phyloP scores from a whole-genome alignment of 2,888 invertebrate genomes.

The Lepidonotus clava region DNA sequence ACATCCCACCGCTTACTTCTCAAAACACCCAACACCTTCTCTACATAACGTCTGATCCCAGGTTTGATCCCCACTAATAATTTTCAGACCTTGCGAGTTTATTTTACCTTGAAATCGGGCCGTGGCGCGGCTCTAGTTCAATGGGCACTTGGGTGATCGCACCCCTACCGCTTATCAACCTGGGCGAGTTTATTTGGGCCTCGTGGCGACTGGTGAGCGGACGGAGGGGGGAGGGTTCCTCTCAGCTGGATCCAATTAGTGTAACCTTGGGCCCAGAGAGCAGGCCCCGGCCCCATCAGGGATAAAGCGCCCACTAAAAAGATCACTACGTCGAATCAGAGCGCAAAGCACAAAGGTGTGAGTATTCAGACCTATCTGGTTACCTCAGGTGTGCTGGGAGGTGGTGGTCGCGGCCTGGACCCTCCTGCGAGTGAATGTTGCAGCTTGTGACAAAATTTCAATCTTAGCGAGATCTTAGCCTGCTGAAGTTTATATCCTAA shows the following conservation, averaged over 20 bases:
- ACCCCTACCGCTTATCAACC: not conserved
- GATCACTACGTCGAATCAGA: not conserved
- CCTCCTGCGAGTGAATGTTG: not conserved
- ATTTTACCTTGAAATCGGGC: not conserved
- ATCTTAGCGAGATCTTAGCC: no score
- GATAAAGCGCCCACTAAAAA: not conserved
- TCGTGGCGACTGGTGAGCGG: not conserved
- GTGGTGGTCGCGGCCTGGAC: not conserved
- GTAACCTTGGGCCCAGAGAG: not conserved
- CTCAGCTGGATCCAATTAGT: conserved; percentile 47
- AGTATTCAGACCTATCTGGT: not conserved
- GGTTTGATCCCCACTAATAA: not conserved
- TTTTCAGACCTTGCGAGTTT: not conserved
- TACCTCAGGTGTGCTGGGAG: not conserved
- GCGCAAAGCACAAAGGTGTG: not conserved
- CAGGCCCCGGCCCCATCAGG: not conserved
- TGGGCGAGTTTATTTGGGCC: not conserved
- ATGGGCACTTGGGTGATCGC: no score
- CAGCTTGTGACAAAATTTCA: no score
- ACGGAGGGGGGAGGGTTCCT: not conserved
- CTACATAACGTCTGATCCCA: no score
- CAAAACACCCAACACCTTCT: no score
- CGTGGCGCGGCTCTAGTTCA: not conserved
- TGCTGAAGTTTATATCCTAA: no score
- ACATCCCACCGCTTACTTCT: no score